A percentile compares a stretch with the other conserved stretches of the same genome.
Conservation (phyloP, 2,113 vertebrate genomes). For the Corythornis madagascariensis region DNA sequence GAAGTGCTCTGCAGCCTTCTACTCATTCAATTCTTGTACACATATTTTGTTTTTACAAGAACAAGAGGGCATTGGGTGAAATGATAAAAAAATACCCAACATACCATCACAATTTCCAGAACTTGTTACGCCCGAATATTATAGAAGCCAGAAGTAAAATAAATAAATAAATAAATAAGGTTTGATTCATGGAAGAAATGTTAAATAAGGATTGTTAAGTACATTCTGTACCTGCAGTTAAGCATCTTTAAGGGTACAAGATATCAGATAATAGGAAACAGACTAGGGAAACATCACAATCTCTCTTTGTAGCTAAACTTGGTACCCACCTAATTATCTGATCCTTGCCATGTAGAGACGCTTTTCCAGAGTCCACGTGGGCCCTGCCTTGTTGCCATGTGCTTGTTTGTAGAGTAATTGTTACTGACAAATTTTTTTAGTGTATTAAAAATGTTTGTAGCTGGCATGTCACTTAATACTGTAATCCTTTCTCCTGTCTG, state of each 20-base stretch:
- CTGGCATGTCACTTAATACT: conserved; percentile 16
- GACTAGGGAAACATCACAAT: neutral
- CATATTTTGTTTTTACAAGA: neutral
- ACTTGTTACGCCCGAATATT: neutral
- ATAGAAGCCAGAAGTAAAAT: neutral
- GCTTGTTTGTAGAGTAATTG: neutral
- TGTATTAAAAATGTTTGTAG: conserved; percentile 25
- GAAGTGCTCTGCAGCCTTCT: neutral
- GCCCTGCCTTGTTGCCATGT: neutral
- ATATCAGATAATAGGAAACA: neutral
- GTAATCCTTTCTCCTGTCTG: conserved; percentile 48
- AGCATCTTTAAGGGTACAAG: neutral
- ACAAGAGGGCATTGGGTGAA: neutral
- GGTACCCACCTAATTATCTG: neutral
- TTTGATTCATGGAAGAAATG: neutral
- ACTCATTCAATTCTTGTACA: neutral
- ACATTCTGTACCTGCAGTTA: neutral
- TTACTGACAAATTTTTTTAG: neutral
- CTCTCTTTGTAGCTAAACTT: neutral
- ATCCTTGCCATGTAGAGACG: neutral
- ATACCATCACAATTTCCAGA: neutral
- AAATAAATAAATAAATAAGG: neutral
- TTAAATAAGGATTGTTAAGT: neutral
- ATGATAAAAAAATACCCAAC: neutral
- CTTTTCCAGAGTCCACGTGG: neutral